Base-by-base conservation (phyloP, 2,888 invertebrate genomes). In the Ochropleura plecta region DNA sequence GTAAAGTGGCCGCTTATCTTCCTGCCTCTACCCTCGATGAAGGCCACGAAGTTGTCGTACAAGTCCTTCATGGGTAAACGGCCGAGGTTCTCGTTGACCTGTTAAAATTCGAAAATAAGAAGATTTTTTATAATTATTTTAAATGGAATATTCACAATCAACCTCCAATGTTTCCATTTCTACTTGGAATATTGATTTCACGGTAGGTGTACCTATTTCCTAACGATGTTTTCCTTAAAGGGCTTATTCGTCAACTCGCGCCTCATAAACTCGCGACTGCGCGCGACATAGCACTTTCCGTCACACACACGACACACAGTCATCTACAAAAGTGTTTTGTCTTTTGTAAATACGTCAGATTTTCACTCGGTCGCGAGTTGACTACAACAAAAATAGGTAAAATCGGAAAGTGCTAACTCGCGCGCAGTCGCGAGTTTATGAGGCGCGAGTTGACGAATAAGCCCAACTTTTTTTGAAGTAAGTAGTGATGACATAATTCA, bases 31-130 rank as follows among this genome's bases (percentile, higher is more conserved):
- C 91, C 91, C 16, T 88, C 79, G 51, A 89, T 84, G 4, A 84
- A 87, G 0, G 89, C 88, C 93, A 93, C 92, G 86, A 97, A 97
- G 70, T 93, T 96, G 48, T 96, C 92, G 83, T 97, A 97, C 91
- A 98, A 95, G 88, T 98, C 98, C 90, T 97, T 97, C 5, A 98
- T 90, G 0, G 97, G 95, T 10, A 97, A 96, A 86, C 98, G 98
- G 4, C 98, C 98, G 0, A 98, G 92, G 74, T 97, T 97, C 3
- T 94, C 94, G 83, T 98, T 98, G n/a, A 97, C 94, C 88, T 97
- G 94, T 30, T 3, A 30, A 30, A 30, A 30, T 30, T 30, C 30
- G 3, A 30, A 30, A 3, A 30, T 30, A 30, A 30, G 30, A 49
- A 20, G 3, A 18, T 16, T 57, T 7, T 8, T 6, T 16, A 16